These are phyloP conservation scores for Lytechinus variegatus DNA, from an alignment of 35 echinoderm and acorn worm genomes.

Conservation along the genomic window DNA sequence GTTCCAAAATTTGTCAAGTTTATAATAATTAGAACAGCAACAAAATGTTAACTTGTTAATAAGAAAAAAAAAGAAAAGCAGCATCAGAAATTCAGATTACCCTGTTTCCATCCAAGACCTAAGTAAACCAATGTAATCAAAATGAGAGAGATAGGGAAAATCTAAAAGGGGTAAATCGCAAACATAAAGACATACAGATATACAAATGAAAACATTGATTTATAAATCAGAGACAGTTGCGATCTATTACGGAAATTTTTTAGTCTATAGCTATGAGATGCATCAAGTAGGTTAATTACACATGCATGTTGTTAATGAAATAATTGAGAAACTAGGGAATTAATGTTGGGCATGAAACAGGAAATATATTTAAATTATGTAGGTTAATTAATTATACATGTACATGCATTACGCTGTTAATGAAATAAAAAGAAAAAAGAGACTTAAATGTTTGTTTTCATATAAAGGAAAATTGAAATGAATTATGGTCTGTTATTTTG, in stretches of 20 bases:
- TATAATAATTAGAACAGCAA: neutral
- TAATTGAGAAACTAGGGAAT: neutral
- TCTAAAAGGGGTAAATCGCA: neutral
- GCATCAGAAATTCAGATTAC: neutral
- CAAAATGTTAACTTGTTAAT: neutral
- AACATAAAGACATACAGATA: neutral
- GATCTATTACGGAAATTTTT: too few species aligned
- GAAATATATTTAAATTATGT: too few species aligned
- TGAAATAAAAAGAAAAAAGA: too few species aligned
- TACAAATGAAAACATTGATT: neutral
- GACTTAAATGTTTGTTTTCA: too few species aligned
- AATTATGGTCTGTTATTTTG: too few species aligned
- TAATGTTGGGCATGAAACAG: neutral
- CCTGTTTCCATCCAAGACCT: conserved; percentile 46
- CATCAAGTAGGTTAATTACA: neutral
- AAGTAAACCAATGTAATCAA: neutral
- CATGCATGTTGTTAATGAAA: neutral
- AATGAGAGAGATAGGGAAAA: neutral
- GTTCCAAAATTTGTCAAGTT: neutral
- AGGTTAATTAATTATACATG: too few species aligned
- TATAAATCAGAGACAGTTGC: neutral
- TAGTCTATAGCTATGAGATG: too few species aligned
- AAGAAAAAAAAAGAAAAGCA: neutral
- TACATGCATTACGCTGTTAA: too few species aligned
- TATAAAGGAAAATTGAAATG: too few species aligned